A percentile compares a stretch with the other conserved stretches of the same genome.
Conservation (phyloP, 2,797 vertebrate genomes). For the Acomys russatus region DNA sequence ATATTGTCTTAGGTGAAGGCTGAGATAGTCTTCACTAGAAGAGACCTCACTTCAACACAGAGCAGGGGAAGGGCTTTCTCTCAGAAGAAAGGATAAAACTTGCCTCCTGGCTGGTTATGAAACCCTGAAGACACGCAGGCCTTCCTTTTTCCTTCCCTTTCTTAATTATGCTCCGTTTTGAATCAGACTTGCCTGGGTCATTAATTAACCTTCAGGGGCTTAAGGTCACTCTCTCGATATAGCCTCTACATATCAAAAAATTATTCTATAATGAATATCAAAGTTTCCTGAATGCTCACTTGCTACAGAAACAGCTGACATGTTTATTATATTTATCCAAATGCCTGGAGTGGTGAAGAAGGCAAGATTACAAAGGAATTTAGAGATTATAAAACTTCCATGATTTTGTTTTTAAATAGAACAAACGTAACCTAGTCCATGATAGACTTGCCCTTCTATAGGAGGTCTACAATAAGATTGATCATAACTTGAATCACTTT, state of each 20-base stretch:
- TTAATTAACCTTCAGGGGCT: constrained; percentile 60
- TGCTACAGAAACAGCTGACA: not conserved
- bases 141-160: not conserved
- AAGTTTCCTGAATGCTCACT: constrained; percentile 18
- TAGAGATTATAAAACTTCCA: not conserved
- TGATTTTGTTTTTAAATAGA: not conserved
- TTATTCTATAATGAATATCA: constrained; percentile 47
- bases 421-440: not conserved
- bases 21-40: constrained; percentile 49
- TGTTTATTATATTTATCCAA: not conserved
- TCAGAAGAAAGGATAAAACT: constrained; percentile 65
- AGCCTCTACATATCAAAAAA: not conserved
- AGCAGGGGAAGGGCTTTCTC: constrained; percentile 7
- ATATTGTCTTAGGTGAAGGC: constrained; percentile 41
- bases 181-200: constrained; percentile 10
- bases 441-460: not conserved
- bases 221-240: constrained; percentile 42
- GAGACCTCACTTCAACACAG: constrained; percentile 6
- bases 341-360: constrained; percentile 13
- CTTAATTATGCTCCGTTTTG: constrained; percentile 61
- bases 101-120: not conserved
- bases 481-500: not conserved
- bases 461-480: not conserved
- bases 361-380: not conserved
- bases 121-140: constrained; percentile 24